Conservation (phyloP, 2,797 vertebrate genomes). For the Urocyon cinereoargenteus region DNA sequence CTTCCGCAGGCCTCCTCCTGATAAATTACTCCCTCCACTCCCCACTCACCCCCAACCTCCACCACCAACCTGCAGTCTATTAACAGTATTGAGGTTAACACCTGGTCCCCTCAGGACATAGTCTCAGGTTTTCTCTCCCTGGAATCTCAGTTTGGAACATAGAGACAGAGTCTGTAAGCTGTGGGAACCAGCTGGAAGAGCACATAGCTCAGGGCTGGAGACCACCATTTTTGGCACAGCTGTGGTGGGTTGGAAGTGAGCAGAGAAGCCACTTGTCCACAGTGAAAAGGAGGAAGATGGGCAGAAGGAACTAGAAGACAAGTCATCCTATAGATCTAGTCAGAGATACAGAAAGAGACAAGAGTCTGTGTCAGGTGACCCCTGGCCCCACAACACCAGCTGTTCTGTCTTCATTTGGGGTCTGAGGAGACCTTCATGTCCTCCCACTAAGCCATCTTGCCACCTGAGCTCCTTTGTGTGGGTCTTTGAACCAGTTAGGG, state of each 20-base stretch:
- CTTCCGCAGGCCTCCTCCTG: not conserved
- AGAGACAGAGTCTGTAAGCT: not conserved
- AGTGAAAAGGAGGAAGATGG: not conserved
- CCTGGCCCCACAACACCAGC: not conserved
- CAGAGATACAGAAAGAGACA: not conserved
- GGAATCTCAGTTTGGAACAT: not conserved
- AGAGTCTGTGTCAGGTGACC: not conserved
- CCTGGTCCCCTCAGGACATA: not conserved
- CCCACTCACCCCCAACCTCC: not conserved
- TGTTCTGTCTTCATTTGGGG: not conserved
- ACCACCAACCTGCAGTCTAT: not conserved
- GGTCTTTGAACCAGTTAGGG: not conserved
- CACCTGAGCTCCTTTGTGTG: not conserved
- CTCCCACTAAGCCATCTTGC: not conserved
- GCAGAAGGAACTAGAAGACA: not conserved
- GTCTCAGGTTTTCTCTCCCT: not conserved
- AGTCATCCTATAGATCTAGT: no score
- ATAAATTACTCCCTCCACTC: not conserved
- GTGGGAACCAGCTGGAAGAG: not conserved
- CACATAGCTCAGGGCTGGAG: not conserved
- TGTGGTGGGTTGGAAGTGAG: rapidly evolving
- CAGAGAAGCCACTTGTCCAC: not conserved
- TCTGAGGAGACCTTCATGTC: not conserved
- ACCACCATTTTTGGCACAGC: not conserved
- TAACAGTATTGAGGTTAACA: not conserved